Percentiles rank a stretch among this genome's conserved stretches.
Conservation (phyloP, 2,888 invertebrate species). For the Kuschelorhynchus macadamiae region DNA sequence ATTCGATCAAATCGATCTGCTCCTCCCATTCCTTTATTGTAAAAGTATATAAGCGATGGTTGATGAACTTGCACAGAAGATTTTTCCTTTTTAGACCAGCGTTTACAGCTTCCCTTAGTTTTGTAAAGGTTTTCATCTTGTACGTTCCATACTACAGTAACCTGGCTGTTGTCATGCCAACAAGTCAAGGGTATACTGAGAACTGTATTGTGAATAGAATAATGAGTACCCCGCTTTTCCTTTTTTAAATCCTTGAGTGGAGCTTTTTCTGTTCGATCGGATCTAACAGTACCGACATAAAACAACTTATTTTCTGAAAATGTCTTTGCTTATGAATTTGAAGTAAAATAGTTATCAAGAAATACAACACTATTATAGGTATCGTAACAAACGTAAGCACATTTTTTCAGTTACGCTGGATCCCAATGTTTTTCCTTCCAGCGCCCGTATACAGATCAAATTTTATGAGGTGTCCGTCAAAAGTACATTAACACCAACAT, state of each 20-base stretch:
- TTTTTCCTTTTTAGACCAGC: conserved; percentile 49
- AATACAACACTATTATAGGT: conserved; percentile 28
- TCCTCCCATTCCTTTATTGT: conserved; percentile 53
- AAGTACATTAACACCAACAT: conserved; percentile 23
- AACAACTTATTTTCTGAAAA: conserved; percentile 10
- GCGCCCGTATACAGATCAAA: conserved; percentile 13
- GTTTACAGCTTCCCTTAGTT: conserved; percentile 43
- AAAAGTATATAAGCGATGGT: conserved; percentile 41
- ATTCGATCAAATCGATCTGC: conserved; percentile 49
- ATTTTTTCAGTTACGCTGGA: conserved; percentile 22
- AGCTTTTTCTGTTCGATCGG: conserved; percentile 32
- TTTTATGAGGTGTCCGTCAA: conserved; percentile 9
- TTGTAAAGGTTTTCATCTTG: conserved; percentile 21
- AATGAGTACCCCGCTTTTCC: conserved; percentile 20
- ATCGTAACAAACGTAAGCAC: conserved; percentile 34
- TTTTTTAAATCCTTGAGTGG: conserved; percentile 38
- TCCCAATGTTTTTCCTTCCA: conserved; percentile 16
- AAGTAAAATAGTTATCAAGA: conserved; percentile 49
- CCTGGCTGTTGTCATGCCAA: conserved; percentile 11
- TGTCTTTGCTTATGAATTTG: conserved; percentile 18
- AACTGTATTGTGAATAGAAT: conserved; percentile 14
- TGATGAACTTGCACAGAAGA: conserved; percentile 36
- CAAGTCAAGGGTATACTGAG: not conserved
- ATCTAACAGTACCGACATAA: conserved; percentile 29
- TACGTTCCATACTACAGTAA: conserved; percentile 38